Conservation (phyloP, 2,797 vertebrate genomes). For the Sciurus carolinensis region DNA sequence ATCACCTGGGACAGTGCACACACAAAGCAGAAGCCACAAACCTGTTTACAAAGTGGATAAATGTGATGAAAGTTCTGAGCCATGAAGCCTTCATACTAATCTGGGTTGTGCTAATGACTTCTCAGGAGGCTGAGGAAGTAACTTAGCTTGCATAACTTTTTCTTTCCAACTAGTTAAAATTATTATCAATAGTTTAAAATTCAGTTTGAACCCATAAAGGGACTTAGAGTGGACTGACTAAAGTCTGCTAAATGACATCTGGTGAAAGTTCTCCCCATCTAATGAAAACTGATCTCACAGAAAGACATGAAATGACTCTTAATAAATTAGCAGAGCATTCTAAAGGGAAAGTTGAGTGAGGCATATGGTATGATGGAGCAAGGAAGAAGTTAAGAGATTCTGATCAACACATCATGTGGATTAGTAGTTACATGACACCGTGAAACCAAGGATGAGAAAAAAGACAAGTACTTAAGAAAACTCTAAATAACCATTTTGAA, state of each 20-base stretch:
- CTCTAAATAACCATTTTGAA: neutral
- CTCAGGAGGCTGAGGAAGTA: neutral
- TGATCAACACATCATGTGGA: neutral
- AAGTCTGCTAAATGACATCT: neutral
- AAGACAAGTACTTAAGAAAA: neutral
- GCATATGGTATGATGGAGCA: neutral
- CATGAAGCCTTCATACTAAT: neutral
- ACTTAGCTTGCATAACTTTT: neutral
- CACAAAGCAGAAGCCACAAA: neutral
- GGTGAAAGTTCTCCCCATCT: neutral
- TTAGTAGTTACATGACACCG: neutral
- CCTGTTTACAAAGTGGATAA: neutral
- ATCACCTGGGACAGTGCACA: neutral
- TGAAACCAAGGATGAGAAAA: neutral
- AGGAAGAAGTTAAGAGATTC: neutral
- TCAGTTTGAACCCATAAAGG: neutral
- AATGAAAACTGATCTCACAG: neutral
- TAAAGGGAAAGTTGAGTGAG: neutral
- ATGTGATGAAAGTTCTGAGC: neutral
- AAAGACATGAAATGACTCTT: neutral
- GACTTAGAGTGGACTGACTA: neutral
- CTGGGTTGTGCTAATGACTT: neutral
- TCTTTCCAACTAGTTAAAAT: neutral
- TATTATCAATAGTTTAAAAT: neutral
- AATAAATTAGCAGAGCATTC: neutral